Evolutionary conservation across 2,797 vertebrate genomes (phyloP), one percentile per base, ranked within the genome.

Genomic region (Prunella strophiata): DNA sequence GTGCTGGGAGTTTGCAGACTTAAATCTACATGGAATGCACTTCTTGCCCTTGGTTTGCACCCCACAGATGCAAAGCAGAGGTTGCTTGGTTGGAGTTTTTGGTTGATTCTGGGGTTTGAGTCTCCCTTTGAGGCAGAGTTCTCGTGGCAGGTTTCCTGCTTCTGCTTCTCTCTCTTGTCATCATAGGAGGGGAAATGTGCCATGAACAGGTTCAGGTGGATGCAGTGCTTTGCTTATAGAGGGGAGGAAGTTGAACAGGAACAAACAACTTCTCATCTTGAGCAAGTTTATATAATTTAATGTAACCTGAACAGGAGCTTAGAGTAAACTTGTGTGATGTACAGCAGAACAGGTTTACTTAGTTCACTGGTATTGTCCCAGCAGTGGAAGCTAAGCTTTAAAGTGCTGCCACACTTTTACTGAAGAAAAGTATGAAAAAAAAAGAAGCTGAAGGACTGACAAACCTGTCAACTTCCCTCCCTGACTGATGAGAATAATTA

Each of bases 181-280:
- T 67, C 1, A 0, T 20, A 21, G 50, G 71, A 58, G 23, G 25
- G n/a, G 26, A 68, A 22, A 11, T 21, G 20, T 0, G 5, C 52
- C 13, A 5, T 29, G 40, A 91, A 17, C 61, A 61, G 19, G 19
- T 88, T 63, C 52, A 19, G 16, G 65, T 48, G 65, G 62, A 48
- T 58, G 65, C 29, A 61, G 26, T 14, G n/a, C 59, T 76, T 82
- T 85, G 32, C 59, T 70, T 40, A 0, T 34, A 42, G 57, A 54
- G 50, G 10, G 20, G 30, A 79, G 47, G 30, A 92, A 70, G 34
- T 25, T 82, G 63, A 70, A 40, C n/a, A 78, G 61, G 50, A 86
- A 14, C 30, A 13, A 76, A 40, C 27, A 55, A 27, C 48, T 70
- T 45, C 45, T 82, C 18, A 54, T 65, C 27, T 45, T 73, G 43